phyloP scores from a whole-genome alignment of 2,113 vertebrate species.

The Nerophis ophidion region DNA sequence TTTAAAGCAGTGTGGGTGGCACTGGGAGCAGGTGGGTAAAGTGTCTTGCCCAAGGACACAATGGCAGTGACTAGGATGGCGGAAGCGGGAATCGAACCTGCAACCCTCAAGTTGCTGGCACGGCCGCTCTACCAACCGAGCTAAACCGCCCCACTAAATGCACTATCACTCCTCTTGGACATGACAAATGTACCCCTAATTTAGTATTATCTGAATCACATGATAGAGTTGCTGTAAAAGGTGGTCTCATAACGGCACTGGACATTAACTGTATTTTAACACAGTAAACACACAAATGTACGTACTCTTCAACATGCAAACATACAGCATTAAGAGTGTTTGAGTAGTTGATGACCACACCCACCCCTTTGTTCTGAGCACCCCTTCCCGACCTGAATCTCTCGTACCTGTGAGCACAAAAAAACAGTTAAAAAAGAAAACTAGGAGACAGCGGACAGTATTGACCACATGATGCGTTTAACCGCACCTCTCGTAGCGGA shows the following conservation, averaged over 20 bases:
- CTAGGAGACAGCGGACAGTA: too few relatives aligned
- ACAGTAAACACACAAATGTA: background rate
- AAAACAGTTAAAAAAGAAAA: background rate
- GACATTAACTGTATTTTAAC: background rate
- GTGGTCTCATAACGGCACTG: background rate
- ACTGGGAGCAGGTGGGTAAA: too few relatives aligned
- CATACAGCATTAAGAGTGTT: background rate
- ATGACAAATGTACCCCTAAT: slow-evolving; percentile 4
- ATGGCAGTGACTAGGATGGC: too few relatives aligned
- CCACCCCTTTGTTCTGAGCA: slow-evolving; percentile 87
- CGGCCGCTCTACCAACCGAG: too few relatives aligned
- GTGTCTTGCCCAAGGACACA: too few relatives aligned
- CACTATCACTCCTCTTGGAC: slow-evolving; percentile 16
- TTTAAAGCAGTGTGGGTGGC: too few relatives aligned
- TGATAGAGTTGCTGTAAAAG: background rate
- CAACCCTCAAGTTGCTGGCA: too few relatives aligned
- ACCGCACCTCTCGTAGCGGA: slow-evolving; percentile 86
- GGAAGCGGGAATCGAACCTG: too few relatives aligned
- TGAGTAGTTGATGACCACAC: slow-evolving; percentile 43
- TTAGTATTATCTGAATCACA: slow-evolving; percentile 1
- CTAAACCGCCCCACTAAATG: too few relatives aligned
- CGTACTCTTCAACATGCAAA: background rate
- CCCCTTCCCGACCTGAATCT: slow-evolving; percentile 83
- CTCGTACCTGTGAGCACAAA: slow-evolving; percentile 79
- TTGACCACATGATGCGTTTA: background rate